Evolutionary conservation across 2,888 invertebrate species (phyloP), one percentile per base, ranked within the genome.

Genomic region (Pristionchus entomophagus): DNA sequence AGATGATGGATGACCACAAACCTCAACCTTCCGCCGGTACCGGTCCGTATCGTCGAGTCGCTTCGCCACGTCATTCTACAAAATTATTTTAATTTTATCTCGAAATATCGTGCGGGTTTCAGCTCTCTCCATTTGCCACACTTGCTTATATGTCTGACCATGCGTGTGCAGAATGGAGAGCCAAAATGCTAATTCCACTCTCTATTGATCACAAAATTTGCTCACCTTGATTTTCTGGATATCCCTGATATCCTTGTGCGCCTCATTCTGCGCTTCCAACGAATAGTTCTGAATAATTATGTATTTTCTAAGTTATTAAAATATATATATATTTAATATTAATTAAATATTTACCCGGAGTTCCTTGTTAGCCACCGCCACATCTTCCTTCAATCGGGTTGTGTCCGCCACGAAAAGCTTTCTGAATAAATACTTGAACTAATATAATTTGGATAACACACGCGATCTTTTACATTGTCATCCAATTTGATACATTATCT

Each of bases 21-120:
- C 81, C 56, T 81, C 38, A 29, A 81, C 38, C 32, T 56, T 51
- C 26, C 56, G 17, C 53, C 32, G 17, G 17, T 17, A 1, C 17
- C 81, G 17, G 38, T 81, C 53, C 29, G 32, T 35, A 35, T 81
- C 81, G 81, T 81, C 81, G 32, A 81, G 35, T 3, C 81, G 51
- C 19, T 81, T n/a, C 35, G 81, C 81, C 26, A 51, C 19, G 35
- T 81, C 17, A 22, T 17, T 45, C 81, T 81, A 35, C 10, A 45
- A 77, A 19, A 26, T n/a, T 12, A n/a, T n/a, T n/a, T n/a, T n/a
- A n/a, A n/a, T n/a, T n/a, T n/a, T n/a, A n/a, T n/a, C n/a, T n/a
- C n/a, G n/a, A n/a, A n/a, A n/a, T n/a, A n/a, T n/a, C n/a, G n/a
- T n/a, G n/a, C n/a, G n/a, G n/a, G n/a, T n/a, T n/a, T n/a, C n/a